Evolutionary conservation across 2,113 vertebrate genomes (phyloP).

Genomic region (Platycercus adscitus): DNA sequence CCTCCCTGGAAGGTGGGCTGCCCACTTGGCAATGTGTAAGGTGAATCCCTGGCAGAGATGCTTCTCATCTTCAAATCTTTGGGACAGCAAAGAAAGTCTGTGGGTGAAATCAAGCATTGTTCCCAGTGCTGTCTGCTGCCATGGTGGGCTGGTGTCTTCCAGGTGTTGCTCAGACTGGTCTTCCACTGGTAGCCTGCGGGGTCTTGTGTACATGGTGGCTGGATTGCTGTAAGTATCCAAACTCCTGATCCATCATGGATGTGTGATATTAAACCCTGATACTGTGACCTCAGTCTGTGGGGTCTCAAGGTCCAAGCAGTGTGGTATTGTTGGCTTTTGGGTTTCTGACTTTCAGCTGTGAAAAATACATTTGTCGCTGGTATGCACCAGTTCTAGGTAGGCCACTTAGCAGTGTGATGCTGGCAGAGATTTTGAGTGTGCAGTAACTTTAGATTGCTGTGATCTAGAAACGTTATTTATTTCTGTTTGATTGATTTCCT

Average conservation of each 20-base stretch:
- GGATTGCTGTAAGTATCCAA: not conserved
- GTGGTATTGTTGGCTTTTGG: not conserved
- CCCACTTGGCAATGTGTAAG: not conserved
- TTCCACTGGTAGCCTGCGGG: not conserved
- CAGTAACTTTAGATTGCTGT: not conserved
- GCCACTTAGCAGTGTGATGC: not conserved
- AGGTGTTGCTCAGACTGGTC: rapidly evolving
- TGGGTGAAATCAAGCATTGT: rapidly evolving
- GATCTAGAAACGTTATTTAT: not conserved
- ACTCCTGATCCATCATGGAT: rapidly evolving
- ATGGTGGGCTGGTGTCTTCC: not conserved
- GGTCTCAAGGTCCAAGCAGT: not conserved
- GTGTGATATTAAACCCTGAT: not conserved
- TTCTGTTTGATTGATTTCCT: not conserved
- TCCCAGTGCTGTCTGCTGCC: not conserved
- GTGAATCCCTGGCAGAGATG: not conserved
- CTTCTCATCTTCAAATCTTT: not conserved
- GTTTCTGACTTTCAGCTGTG: not conserved
- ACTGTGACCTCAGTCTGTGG: not conserved
- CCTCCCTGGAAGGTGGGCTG: not conserved
- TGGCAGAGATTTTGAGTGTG: not conserved
- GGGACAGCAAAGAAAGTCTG: not conserved
- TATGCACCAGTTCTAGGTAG: not conserved
- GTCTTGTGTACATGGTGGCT: rapidly evolving
- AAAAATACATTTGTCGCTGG: not conserved